These are phyloP conservation scores for Proteles cristata DNA, from an alignment of 2,113 vertebrate genomes.

Conservation along the genomic window DNA sequence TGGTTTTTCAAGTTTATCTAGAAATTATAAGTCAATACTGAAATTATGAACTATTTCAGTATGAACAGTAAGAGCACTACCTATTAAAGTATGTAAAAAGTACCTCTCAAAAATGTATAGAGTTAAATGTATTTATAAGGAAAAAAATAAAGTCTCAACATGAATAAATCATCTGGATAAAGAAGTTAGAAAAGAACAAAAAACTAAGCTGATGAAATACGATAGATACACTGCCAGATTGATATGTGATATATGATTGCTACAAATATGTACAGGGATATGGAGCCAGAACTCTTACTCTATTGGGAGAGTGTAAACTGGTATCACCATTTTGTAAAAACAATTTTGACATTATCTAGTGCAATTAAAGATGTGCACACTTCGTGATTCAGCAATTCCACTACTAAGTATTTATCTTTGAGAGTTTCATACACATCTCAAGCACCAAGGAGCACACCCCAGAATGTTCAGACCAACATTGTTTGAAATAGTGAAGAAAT, in stretches of 20 bases:
- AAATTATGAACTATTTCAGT: background rate
- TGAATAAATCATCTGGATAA: background rate
- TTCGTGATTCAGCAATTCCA: background rate
- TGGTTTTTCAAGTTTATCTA: background rate
- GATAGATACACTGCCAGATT: background rate
- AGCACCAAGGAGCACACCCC: background rate
- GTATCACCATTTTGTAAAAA: background rate
- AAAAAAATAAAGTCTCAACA: background rate
- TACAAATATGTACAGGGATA: background rate
- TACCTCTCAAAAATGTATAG: background rate
- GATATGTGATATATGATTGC: background rate
- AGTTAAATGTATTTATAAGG: background rate
- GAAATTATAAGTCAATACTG: background rate
- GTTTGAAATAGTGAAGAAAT: conserved; percentile 23
- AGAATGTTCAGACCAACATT: background rate
- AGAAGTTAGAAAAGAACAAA: background rate
- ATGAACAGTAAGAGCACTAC: background rate
- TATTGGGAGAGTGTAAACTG: background rate
- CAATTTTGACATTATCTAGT: background rate
- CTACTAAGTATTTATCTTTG: background rate
- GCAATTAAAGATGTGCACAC: background rate
- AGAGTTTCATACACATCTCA: background rate
- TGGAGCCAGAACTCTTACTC: background rate
- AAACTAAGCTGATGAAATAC: background rate
- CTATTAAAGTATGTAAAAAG: background rate